Evolutionary conservation across 37 sponge, comb jelly and placozoan species (phyloP), one percentile per base, ranked within the genome.

Genomic region (Chondrosia reniformis): DNA sequence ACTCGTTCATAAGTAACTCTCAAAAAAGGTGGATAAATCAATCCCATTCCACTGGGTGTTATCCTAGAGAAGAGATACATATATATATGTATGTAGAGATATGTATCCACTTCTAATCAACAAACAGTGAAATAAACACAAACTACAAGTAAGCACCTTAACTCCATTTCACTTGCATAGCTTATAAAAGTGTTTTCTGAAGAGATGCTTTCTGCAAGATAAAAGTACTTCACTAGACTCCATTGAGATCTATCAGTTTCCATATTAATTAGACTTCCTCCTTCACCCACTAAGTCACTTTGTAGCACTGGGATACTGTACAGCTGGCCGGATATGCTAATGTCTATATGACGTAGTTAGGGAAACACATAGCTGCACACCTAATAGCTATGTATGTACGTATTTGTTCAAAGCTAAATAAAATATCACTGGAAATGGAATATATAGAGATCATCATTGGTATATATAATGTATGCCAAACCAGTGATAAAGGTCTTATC

Each of bases 161-260:
- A 69, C 19, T 77, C 9, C 31, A 85, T 82, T 25, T 10, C 30
- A 2, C 55, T 33, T 21, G 79, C 83, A 79, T 89, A 55, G 32
- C 19, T 31, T 17, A 31, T 45, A 10, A 55, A 81, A 22, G 10
- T 45, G 2, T 76, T 76, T 15, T 25, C 33, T 17, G 58, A 22
- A 22, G 82, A 82, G 61, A 84, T 30, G 4, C 74, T 22, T 62
- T 84, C 82, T 21, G 57, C 58, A 4, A 89, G 82, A 41, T 46
- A 85, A 33, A 89, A 84, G 34, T 81, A 67, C 39, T 76, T 67
- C 31, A 81, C 85, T 17, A 82, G 58, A 79, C 80, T 85, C 89
- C 89, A 88, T 37, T 1, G 19, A 5, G 76, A 62, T 13, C 32
- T 17, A 37, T 89, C 81, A 45, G 54, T 27, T 15, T 62, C 81